Percentiles rank a stretch among this genome's conserved stretches.
Conservation (phyloP, 2,113 vertebrate species). For the Plectropomus leopardus region DNA sequence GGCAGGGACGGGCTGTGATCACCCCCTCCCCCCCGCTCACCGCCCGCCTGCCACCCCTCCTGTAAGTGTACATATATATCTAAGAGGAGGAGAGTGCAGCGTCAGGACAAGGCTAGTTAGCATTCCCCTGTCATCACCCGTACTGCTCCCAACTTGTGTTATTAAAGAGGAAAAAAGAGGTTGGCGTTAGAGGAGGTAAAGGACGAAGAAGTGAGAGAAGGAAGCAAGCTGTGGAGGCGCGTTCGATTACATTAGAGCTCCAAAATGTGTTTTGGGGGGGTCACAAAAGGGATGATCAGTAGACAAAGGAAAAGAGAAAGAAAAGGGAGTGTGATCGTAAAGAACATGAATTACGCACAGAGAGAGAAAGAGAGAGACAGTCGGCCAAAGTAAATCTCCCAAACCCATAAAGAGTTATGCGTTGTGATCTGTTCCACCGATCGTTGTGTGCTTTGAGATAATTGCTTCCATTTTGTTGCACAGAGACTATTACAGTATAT, state of each 20-base stretch:
- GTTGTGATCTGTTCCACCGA: slow-evolving; percentile 77
- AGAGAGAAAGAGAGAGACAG: slow-evolving; percentile 31
- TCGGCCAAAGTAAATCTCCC: slow-evolving; percentile 70
- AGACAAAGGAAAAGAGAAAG: slow-evolving; percentile 52
- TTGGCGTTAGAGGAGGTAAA: slow-evolving; percentile 21
- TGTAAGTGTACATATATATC: slow-evolving; percentile 67
- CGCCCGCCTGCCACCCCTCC: neutral
- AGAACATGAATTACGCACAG: slow-evolving; percentile 51
- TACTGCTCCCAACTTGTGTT: slow-evolving; percentile 56
- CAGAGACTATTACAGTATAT: slow-evolving; percentile 77
- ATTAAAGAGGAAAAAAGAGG: slow-evolving; percentile 27
- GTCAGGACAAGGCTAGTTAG: slow-evolving; percentile 72
- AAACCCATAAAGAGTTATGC: slow-evolving; percentile 78
- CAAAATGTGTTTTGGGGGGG: neutral
- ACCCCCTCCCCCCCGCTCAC: neutral
- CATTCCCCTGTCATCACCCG: slow-evolving; percentile 65
- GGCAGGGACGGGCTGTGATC: slow-evolving; percentile 33
- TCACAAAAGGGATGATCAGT: slow-evolving; percentile 36
- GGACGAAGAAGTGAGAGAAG: slow-evolving; percentile 24
- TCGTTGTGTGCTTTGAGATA: slow-evolving; percentile 80
- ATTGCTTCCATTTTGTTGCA: slow-evolving; percentile 81
- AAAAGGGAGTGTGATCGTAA: slow-evolving; percentile 48
- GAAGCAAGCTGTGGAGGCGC: neutral
- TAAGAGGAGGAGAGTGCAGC: slow-evolving; percentile 57
- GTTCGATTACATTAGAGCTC: neutral